Conservation (phyloP, 2,113 vertebrate genomes). For the Sylvietta virens region DNA sequence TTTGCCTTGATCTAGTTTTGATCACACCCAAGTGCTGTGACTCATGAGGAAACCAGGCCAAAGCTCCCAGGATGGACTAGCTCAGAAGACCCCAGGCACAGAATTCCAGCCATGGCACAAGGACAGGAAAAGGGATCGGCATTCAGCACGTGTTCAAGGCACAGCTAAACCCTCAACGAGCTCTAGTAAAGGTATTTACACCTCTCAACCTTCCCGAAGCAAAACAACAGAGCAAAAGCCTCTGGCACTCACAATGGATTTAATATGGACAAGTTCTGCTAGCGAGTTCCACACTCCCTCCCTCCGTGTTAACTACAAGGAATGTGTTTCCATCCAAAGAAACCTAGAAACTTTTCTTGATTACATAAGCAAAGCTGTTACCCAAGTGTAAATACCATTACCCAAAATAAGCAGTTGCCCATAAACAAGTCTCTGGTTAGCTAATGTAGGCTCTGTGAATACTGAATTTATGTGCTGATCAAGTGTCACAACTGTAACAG, state of each 20-base stretch:
- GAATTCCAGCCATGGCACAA: background rate
- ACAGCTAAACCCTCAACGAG: background rate
- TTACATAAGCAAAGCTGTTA: background rate
- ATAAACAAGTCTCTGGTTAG: background rate
- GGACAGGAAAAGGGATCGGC: background rate
- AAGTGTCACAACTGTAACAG: background rate
- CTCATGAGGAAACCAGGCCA: background rate
- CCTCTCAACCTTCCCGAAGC: background rate
- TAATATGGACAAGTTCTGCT: background rate
- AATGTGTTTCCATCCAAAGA: background rate
- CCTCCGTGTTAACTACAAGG: background rate
- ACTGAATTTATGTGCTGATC: background rate
- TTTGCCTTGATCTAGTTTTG: background rate
- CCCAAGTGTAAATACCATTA: background rate
- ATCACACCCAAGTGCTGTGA: background rate
- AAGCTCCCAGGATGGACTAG: background rate
- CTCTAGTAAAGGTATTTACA: background rate
- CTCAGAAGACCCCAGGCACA: background rate
- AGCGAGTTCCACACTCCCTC: background rate
- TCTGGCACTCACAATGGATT: background rate
- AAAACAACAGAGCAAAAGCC: background rate
- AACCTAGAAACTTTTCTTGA: background rate
- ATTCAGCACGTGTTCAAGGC: background rate
- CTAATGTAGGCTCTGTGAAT: background rate
- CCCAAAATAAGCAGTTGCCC: background rate